These are phyloP conservation scores for Melanaphis sacchari DNA, from an alignment of 1,140 invertebrate genomes.

Conservation along the genomic window DNA sequence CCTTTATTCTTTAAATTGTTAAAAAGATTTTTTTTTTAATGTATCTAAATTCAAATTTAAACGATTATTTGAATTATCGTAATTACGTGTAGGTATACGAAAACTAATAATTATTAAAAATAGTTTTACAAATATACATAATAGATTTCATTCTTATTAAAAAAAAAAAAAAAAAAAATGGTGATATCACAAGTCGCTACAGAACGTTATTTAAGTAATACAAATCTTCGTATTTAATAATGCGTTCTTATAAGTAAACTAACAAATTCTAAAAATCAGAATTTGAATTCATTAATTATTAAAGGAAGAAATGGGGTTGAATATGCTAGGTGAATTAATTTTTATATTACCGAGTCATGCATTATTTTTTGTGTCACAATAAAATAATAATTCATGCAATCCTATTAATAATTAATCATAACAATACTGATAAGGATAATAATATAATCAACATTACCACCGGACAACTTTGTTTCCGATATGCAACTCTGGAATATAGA, in stretches of 20 bases:
- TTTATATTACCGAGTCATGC: neutral
- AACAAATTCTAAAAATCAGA: neutral
- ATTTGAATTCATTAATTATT: neutral
- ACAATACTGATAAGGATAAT: neutral
- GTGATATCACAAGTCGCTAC: no score
- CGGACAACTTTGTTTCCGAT: constrained; percentile 20
- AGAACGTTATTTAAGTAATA: no score
- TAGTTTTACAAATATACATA: no score
- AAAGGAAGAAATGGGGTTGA: neutral
- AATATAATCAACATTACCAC: neutral
- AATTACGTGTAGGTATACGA: no score
- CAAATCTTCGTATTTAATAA: neutral
- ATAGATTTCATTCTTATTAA: no score
- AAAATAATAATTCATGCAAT: neutral
- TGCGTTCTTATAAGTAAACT: neutral
- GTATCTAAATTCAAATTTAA: no score
- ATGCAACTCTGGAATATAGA: constrained; percentile 35
- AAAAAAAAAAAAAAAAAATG: no score
- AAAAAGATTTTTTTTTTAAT: no score
- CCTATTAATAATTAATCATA: neutral
- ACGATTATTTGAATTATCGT: no score
- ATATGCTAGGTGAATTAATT: neutral
- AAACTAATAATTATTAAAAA: no score
- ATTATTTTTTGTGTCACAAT: neutral
- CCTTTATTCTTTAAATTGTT: no score